Percentiles rank a stretch among this genome's conserved stretches.
These are phyloP conservation scores for Microctonus aethiopoides DNA, from an alignment of 2,888 invertebrate genomes.

Conservation along the genomic window DNA sequence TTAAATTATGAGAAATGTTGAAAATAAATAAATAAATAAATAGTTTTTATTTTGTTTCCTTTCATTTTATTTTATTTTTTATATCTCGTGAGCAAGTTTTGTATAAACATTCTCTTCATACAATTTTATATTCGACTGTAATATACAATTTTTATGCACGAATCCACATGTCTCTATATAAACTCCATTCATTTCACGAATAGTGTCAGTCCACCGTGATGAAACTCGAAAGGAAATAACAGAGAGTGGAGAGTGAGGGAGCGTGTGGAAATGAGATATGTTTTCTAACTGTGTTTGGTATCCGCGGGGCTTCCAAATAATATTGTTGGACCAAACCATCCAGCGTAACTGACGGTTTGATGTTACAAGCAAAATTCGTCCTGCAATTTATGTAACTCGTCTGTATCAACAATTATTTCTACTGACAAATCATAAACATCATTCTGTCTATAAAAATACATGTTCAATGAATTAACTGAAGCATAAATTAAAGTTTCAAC, in stretches of 20 bases:
- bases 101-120: not conserved
- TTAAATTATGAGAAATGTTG: not conserved
- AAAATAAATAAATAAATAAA: not conserved
- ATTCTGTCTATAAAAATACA: no score
- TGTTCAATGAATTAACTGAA: no score
- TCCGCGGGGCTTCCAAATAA: constrained; percentile 18
- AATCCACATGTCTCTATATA: not conserved
- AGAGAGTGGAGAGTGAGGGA: not conserved
- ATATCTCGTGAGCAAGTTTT: no score
- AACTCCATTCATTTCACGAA: not conserved
- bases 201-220: not conserved
- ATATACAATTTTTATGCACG: no score
- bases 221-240: not conserved
- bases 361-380: not conserved
- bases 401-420: no score
- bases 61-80: not conserved
- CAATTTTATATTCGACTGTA: not conserved
- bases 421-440: no score
- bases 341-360: not conserved
- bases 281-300: not conserved
- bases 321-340: constrained; percentile 5
- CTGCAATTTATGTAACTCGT: not conserved
- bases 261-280: constrained; percentile 1
- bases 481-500: no score
- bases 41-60: not conserved